Base-by-base conservation (phyloP, 2,888 invertebrate genomes). In the Labia minor region DNA sequence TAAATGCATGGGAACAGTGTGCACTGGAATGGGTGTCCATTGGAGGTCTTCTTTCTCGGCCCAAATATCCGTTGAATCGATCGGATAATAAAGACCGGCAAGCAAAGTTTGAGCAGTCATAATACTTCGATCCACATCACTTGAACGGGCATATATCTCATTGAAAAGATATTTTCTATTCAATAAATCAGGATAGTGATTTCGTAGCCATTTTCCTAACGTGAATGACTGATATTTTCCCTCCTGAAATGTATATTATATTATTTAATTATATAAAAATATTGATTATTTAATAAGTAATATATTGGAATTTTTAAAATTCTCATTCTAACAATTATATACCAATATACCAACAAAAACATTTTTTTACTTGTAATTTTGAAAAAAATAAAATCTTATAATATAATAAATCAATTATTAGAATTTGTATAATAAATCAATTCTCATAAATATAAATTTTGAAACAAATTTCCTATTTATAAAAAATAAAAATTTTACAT, bases 11-110 rank as follows among this genome's bases (percentile, higher is more conserved):
- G 92, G 90, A 21, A 86, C 77, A 0, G 89, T 86, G 76, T 90
- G 89, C 1, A 95, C 86, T 6, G 95, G 91, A 69, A 94, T 85
- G 0, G 95, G 95, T 73, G 90, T 89, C 95, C 95, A 95, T 0
- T 21, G 21, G 3, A 64, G 21, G 67, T 84, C 79, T 11, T 16
- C 16, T 10, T 49, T 4, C 2, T 49, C 49, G 14, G 16, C 2
- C 49, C 49, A 49, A 8, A 8, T 49, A 14, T 49, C 49, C 4
- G 16, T 14, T 0, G 80, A 75, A 72, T 85, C 83, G 87, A 78
- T 75, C 0, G 88, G 88, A 1, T 86, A 87, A 75, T 83, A 92
- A 65, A 92, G 76, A 0, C 90, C 94, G 0, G 92, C 90, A 37
- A 92, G 79, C 69, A 93, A 81, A 26, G 86, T 81, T 75, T 89